phyloP scores from a whole-genome alignment of 2,797 vertebrate genomes.

The Lagocephalus sceleratus region DNA sequence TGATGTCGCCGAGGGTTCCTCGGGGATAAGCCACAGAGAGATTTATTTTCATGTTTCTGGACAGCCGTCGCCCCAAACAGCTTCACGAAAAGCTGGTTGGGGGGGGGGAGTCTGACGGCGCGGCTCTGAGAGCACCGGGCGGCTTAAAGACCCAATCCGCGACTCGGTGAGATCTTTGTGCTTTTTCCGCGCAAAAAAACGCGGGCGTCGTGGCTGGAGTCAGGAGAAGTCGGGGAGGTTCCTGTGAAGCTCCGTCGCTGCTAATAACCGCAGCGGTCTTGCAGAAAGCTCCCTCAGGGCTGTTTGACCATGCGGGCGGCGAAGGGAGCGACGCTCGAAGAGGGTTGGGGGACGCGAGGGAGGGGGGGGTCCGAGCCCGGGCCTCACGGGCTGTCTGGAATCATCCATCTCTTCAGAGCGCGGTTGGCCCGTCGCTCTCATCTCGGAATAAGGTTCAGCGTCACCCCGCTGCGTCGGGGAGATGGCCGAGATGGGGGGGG shows the following conservation, averaged over 20 bases:
- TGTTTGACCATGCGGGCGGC: slow-evolving; percentile 55
- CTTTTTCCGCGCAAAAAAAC: too few relatives aligned
- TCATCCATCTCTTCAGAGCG: slow-evolving; percentile 51
- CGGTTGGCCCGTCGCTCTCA: slow-evolving; percentile 30
- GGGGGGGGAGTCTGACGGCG: too few relatives aligned
- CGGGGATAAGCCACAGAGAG: too few relatives aligned
- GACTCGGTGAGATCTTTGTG: too few relatives aligned
- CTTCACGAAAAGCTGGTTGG: too few relatives aligned
- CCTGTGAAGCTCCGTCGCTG: too few relatives aligned
- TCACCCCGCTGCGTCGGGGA: slow-evolving; percentile 39
- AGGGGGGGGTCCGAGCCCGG: slow-evolving; percentile 31
- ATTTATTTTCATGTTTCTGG: too few relatives aligned
- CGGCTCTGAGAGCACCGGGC: too few relatives aligned
- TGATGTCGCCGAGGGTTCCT: too few relatives aligned
- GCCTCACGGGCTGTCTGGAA: slow-evolving; percentile 57
- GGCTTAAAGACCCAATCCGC: too few relatives aligned
- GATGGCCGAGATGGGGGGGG: slow-evolving; percentile 33
- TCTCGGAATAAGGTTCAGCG: slow-evolving; percentile 46
- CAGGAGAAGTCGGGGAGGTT: background rate
- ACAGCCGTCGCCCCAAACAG: too few relatives aligned
- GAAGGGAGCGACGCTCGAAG: slow-evolving; percentile 67
- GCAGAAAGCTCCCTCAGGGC: slow-evolving; percentile 58
- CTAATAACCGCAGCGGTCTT: slow-evolving; percentile 63
- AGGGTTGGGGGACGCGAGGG: slow-evolving; percentile 30
- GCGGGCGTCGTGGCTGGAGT: slow-evolving; percentile 11